phyloP scores from a whole-genome alignment of 2,113 vertebrate genomes.

The Neodontobutis hainanensis region DNA sequence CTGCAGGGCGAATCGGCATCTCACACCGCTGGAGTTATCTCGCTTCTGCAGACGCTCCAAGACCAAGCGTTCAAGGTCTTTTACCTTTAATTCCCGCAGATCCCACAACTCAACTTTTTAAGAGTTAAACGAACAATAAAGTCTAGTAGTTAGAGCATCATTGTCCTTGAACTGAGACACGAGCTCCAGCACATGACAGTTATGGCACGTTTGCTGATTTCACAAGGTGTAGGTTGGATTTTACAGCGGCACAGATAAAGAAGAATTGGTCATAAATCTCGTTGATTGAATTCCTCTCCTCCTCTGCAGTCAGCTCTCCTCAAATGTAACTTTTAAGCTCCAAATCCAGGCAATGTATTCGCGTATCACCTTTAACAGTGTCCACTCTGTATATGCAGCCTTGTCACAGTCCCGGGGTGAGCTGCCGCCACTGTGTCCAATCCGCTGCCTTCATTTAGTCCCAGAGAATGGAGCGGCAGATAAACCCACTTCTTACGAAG shows the following conservation, averaged over 20 bases:
- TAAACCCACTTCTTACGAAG: constrained; percentile 39
- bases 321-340: constrained; percentile 30
- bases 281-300: constrained; percentile 40
- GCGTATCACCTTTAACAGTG: constrained; percentile 32
- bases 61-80: constrained; percentile 46
- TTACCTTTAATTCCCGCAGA: constrained; percentile 28
- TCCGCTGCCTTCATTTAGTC: constrained; percentile 24
- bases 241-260: constrained; percentile 52
- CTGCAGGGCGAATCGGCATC: constrained; percentile 56
- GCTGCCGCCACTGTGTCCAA: constrained; percentile 14
- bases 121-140: constrained; percentile 9
- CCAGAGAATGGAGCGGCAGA: constrained; percentile 24
- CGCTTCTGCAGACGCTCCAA: constrained; percentile 42
- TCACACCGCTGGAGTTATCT: constrained; percentile 57
- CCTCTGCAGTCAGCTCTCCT: constrained; percentile 11
- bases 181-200: constrained; percentile 3
- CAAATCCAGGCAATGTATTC: constrained; percentile 31
- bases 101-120: constrained; percentile 23
- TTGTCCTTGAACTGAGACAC: constrained; percentile 16
- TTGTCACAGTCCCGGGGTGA: not conserved
- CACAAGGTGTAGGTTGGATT: constrained; percentile 28
- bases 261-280: constrained; percentile 46
- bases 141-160: no score
- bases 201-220: constrained; percentile 38
- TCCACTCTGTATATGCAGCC: constrained; percentile 5